Evolutionary conservation across 2,113 vertebrate species (phyloP), one percentile per base, ranked within the genome.

Genomic region (Seriola quinqueradiata): DNA sequence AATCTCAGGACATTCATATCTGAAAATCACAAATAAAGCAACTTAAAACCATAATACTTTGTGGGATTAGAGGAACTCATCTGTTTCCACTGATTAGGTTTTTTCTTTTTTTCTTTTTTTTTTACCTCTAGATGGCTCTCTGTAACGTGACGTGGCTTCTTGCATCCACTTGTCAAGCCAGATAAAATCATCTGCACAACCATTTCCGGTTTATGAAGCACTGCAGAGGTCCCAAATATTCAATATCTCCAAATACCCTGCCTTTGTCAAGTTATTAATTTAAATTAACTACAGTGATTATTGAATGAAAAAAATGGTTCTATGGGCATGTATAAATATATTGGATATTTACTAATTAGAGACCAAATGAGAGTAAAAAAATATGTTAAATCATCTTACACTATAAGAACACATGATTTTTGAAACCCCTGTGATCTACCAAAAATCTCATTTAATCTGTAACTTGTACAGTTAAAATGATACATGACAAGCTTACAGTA

Each of bases 81-180:
- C 59, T 10, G 2, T 61, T 36, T 46, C 17, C 17, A 50, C 19
- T 50, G 1, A 1, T 8, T 19, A 13, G 44, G 1, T 61, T 9
- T 38, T 9, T 5, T 60, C 7, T 11, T 69, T 11, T 14, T 58
- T 6, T 1, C 2, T 0, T 17, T 61, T 61, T 8, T 7, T 36
- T 19, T n/a, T 32, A 70, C 21, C 48, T 60, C 59, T 70, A 76
- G 52, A 23, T 50, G 77, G 54, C 68, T 25, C 42, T 52, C 28
- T 70, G 8, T 87, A 81, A 59, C 10, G 77, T 90, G 90, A 93
- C 87, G 91, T 93, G 89, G 90, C 92, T 63, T 69, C 52, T 83
- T 23, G 70, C 60, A 78, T 85, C 50, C 61, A 17, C 2, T 0
- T 28, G 48, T 86, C 76, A 90, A 87, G 68, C 0, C 4, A 4